Evolutionary conservation across 2,888 invertebrate species (phyloP).

Genomic region (Ischnura elegans): DNA sequence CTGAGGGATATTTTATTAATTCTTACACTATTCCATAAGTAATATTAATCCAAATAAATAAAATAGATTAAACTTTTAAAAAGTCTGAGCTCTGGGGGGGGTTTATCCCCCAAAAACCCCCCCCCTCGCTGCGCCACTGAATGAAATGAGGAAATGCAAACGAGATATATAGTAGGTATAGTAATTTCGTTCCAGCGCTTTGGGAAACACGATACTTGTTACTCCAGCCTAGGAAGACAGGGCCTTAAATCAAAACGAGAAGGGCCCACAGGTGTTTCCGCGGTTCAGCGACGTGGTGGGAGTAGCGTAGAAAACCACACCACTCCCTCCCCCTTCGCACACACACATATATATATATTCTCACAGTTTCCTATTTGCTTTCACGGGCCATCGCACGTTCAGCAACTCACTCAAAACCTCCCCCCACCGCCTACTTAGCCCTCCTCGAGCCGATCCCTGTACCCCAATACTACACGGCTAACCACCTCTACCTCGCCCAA

Average conservation of each 20-base stretch:
- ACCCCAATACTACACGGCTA: not conserved
- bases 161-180: not conserved
- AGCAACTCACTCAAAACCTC: not conserved
- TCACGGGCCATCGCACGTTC: conserved; percentile 1
- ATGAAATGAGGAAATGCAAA: not conserved
- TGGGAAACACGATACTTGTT: not conserved
- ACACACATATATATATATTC: not conserved
- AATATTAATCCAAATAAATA: too few species aligned
- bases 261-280: conserved; percentile 7
- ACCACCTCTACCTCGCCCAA: not conserved
- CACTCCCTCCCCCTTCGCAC: not conserved
- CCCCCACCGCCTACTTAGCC: not conserved
- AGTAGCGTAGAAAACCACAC: not conserved
- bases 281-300: not conserved
- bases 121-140: too few species aligned
- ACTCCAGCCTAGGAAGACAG: not conserved
- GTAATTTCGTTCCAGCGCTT: not conserved
- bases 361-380: conserved; percentile 31
- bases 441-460: not conserved
- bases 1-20: too few species aligned
- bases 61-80: too few species aligned
- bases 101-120: too few species aligned
- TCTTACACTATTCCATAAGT: too few species aligned
- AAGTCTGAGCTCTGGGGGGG: too few species aligned
- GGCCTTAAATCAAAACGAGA: not conserved